Conservation (phyloP, 2,113 vertebrate species). For the Gnathonemus longibarbis region DNA sequence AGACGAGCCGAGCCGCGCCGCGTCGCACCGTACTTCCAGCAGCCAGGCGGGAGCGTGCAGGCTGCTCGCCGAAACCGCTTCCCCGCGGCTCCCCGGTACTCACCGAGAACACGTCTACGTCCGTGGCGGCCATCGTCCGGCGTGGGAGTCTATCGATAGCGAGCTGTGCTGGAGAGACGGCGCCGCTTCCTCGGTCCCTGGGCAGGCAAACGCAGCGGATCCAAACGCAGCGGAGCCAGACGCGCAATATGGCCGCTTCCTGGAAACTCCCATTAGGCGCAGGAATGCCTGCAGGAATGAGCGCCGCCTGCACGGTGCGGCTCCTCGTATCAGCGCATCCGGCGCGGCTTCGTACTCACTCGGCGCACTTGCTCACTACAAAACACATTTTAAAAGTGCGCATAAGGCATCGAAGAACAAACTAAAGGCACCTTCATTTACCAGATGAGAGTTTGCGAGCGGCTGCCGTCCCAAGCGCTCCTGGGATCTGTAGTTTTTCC, state of each 20-base stretch:
- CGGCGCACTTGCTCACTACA: neutral
- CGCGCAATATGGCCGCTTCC: constrained; percentile 83
- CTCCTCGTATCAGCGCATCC: neutral
- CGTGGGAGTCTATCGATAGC: constrained; percentile 40
- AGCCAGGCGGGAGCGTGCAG: neutral
- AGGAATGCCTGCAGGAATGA: constrained; percentile 46
- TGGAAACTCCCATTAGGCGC: constrained; percentile 63
- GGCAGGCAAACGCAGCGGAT: constrained; percentile 48
- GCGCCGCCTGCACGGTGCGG: constrained; percentile 31
- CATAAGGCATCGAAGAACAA: neutral
- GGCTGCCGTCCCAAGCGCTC: neutral
- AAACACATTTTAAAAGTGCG: neutral
- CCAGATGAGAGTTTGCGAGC: neutral
- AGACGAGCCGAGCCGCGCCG: neutral
- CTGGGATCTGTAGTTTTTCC: constrained; percentile 29
- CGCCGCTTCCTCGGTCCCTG: constrained; percentile 37
- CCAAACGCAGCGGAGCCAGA: constrained; percentile 51
- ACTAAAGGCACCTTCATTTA: neutral
- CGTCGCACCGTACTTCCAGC: neutral
- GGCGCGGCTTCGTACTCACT: neutral
- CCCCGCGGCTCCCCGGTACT: constrained; percentile 39
- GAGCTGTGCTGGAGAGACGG: constrained; percentile 47
- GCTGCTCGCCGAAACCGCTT: neutral
- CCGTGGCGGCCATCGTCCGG: constrained; percentile 80
- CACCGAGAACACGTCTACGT: constrained; percentile 80